Evolutionary conservation across 2,888 invertebrate species (phyloP).

Genomic region (Hirtodrosophila trivittata): DNA sequence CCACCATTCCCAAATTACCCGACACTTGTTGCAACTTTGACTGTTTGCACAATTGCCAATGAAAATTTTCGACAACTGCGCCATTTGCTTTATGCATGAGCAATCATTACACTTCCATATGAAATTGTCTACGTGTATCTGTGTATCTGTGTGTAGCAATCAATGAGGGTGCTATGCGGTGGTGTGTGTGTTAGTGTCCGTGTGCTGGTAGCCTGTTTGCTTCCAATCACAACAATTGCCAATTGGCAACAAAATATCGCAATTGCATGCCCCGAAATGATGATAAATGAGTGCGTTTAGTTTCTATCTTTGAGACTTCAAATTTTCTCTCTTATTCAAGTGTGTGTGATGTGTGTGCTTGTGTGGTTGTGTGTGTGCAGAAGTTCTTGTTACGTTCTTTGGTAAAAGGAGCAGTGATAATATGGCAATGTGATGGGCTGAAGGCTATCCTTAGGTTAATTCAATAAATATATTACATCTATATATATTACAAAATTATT

Average conservation of each 20-base stretch:
- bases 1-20: conserved; percentile 41
- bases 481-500: no score
- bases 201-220: conserved; percentile 37
- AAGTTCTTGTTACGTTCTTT: not conserved
- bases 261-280: conserved; percentile 54
- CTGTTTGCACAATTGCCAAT: conserved; percentile 58
- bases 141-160: conserved; percentile 10
- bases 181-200: conserved; percentile 6
- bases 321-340: not conserved
- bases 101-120: conserved; percentile 48
- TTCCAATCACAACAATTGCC: conserved; percentile 63
- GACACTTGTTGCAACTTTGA: conserved; percentile 50
- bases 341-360: not conserved
- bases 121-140: conserved; percentile 5
- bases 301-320: conserved; percentile 8
- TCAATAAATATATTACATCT: no score
- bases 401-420: no score
- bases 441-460: no score
- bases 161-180: conserved; percentile 9
- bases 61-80: conserved; percentile 54
- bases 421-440: no score
- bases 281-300: conserved; percentile 59
- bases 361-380: not conserved
- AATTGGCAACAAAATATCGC: conserved; percentile 59
- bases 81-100: conserved; percentile 62